Base-by-base conservation (phyloP, 2,888 invertebrate genomes). In the Antitype chi region DNA sequence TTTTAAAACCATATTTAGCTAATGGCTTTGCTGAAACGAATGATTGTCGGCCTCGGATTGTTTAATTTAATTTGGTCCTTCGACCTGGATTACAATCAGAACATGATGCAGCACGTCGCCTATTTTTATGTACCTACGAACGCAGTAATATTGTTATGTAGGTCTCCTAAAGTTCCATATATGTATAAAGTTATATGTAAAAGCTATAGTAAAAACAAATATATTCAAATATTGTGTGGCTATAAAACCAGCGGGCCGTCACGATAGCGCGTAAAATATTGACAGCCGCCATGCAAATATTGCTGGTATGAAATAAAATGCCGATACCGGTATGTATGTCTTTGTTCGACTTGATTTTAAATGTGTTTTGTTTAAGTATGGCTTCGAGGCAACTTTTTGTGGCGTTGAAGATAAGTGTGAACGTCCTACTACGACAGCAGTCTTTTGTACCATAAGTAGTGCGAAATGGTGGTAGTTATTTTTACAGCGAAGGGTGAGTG, bases 191-290 rank as follows among this genome's bases (percentile, higher is more conserved):
- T 59, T 25, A 20, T 68, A 71, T 75, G 17, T 60, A 78, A 78
- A 70, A 68, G 28, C 47, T 72, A 43, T 17, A 62, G 49, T 85
- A 69, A 57, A 82, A 63, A 85, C 78, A 84, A 88, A 89, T 86
- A 84, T 84, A 90, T 88, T 81, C 85, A 82, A 81, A 81, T 82
- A 74, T 77, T 76, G 75, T 78, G 81, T 83, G 57, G 53, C 38
- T 47, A 84, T 84, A 90, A 91, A 91, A 87, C 86, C 90, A 87
- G 78, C 87, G 88, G 81, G 84, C 86, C 89, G 89, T 88, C 85
- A 85, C 89, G 92, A 93, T 93, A 93, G 87, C 90, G 86, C 62
- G 77, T 93, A 90, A 94, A 93, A 94, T 94, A 94, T 93, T 92
- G 92, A 90, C 90, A 89, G 85, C 86, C 81, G 84, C 83, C 85